These are phyloP conservation scores for Liopterus haemorrhoidalis DNA, from an alignment of 2,888 invertebrate species.

Conservation along the genomic window DNA sequence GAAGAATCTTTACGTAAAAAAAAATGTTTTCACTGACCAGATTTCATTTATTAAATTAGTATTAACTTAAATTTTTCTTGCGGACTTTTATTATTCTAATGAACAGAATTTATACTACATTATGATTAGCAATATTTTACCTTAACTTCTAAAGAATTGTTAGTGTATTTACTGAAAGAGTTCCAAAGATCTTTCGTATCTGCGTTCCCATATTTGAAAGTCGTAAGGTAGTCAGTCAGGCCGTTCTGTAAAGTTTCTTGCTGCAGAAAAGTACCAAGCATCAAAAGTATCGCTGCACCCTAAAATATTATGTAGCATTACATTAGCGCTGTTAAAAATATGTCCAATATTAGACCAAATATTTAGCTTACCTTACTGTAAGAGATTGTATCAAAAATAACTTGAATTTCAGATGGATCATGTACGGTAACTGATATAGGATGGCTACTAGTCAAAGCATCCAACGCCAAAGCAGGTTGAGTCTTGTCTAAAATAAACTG, in stretches of 20 bases:
- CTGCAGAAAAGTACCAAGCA: conserved; percentile 64
- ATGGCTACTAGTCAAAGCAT: conserved; percentile 65
- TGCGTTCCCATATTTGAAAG: conserved; percentile 64
- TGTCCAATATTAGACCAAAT: conserved; percentile 1
- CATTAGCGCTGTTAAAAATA: not conserved
- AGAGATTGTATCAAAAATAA: conserved; percentile 69
- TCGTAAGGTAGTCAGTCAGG: conserved; percentile 60
- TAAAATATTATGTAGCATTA: conserved; percentile 37
- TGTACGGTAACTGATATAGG: conserved; percentile 63
- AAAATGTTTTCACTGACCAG: too few species aligned
- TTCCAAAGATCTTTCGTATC: conserved; percentile 79
- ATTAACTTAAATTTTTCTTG: too few species aligned
- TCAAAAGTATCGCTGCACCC: conserved; percentile 66
- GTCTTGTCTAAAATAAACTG: conserved; percentile 64
- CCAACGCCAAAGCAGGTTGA: conserved; percentile 61
- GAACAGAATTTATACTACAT: not conserved
- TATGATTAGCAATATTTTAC: too few species aligned
- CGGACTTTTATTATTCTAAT: too few species aligned
- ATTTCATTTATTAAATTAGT: too few species aligned
- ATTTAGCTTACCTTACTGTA: conserved; percentile 59
- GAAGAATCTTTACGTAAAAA: too few species aligned
- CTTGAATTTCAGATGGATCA: conserved; percentile 65
- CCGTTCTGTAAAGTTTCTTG: conserved; percentile 59
- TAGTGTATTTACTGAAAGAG: conserved; percentile 59
- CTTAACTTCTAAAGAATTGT: conserved; percentile 57